A percentile compares a stretch with the other conserved stretches of the same genome.
phyloP scores from a whole-genome alignment of 2,888 invertebrate species.

The Ypsolopha scabrella region DNA sequence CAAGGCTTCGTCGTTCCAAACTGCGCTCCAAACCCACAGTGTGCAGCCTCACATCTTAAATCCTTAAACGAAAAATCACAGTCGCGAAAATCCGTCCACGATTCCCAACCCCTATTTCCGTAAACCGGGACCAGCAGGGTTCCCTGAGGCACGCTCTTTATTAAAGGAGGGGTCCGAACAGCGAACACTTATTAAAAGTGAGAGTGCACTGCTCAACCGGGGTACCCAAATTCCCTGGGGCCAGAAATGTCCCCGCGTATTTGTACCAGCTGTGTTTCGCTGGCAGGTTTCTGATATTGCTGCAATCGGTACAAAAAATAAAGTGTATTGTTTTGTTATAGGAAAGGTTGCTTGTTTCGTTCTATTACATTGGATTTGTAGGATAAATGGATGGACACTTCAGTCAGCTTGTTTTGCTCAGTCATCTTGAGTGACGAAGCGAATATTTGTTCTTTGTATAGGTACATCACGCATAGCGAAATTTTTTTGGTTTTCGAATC shows the following conservation, averaged over 20 bases:
- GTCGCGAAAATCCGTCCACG: constrained; percentile 30
- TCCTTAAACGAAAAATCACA: constrained; percentile 43
- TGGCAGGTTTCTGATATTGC: neutral
- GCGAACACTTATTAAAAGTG: constrained; percentile 45
- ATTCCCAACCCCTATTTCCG: constrained; percentile 31
- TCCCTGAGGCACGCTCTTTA: constrained; percentile 49
- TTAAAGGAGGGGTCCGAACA: constrained; percentile 46
- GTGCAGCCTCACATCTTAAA: constrained; percentile 18
- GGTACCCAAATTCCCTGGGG: constrained; percentile 44
- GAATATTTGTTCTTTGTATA: too few relatives aligned
- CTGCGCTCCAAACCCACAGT: neutral
- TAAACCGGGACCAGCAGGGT: constrained; percentile 30
- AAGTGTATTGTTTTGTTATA: neutral
- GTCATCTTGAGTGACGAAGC: too few relatives aligned
- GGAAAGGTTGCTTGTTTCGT: neutral
- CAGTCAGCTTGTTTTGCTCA: too few relatives aligned
- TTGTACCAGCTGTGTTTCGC: constrained; percentile 16
- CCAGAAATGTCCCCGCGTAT: constrained; percentile 20
- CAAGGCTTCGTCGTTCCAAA: neutral
- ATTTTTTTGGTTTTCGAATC: too few relatives aligned
- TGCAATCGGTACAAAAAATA: neutral
- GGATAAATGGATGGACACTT: too few relatives aligned
- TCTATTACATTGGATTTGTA: too few relatives aligned
- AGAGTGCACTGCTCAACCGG: constrained; percentile 33
- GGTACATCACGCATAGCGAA: too few relatives aligned